A percentile compares a stretch with the other conserved stretches of the same genome.
Conservation (phyloP, 2,113 vertebrate species). For the Eupsittula cactorum region DNA sequence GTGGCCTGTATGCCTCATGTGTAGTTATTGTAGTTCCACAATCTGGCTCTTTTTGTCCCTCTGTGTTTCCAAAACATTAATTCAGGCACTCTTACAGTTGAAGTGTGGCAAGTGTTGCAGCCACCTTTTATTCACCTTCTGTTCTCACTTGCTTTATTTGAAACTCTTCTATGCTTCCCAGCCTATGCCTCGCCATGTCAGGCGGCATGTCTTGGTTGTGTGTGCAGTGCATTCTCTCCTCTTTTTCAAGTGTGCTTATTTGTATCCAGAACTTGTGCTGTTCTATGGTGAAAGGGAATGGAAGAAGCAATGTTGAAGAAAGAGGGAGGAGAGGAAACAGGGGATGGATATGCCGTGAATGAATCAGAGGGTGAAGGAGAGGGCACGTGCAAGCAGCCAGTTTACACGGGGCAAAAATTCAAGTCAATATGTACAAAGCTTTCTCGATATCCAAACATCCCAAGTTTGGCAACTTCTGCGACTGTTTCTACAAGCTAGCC, state of each 20-base stretch:
- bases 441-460: not conserved
- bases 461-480: not conserved
- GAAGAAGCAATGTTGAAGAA: not conserved
- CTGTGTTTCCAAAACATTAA: not conserved
- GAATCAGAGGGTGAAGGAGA: not conserved
- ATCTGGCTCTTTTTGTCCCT: not conserved
- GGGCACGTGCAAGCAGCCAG: not conserved
- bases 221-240: not conserved
- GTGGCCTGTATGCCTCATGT: not conserved
- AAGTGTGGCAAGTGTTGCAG: not conserved
- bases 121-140: not conserved
- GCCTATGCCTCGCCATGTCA: fast-evolving
- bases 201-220: not conserved
- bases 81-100: not conserved
- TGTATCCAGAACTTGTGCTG: not conserved
- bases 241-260: not conserved
- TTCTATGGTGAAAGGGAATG: not conserved
- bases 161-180: not conserved
- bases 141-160: not conserved
- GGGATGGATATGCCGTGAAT: not conserved
- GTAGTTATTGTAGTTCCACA: not conserved
- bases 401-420: not conserved
- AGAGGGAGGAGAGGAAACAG: not conserved
- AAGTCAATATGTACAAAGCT: not conserved
- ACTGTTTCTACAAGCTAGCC: not conserved